Percentiles rank a stretch among this genome's conserved stretches.
Evolutionary conservation across 2,113 vertebrate species (phyloP).

Genomic region (Larimichthys crocea): DNA sequence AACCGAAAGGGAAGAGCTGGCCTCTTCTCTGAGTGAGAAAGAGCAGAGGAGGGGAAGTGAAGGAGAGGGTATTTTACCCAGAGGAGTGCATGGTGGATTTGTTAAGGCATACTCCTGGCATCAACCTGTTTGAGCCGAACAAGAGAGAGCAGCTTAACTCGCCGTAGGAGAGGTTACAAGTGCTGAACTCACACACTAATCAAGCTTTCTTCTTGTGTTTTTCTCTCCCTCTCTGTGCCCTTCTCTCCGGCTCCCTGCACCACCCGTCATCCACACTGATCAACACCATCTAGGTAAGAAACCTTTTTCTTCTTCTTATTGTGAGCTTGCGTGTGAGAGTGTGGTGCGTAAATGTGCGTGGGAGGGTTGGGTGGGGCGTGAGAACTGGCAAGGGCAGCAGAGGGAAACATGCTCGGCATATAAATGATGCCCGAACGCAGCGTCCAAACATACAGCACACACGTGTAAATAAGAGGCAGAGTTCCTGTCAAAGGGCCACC

Average conservation of each 20-base stretch:
- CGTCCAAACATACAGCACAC: constrained; percentile 32
- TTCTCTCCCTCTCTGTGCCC: constrained; percentile 30
- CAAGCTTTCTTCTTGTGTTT: constrained; percentile 61
- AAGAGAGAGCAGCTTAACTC: constrained; percentile 65
- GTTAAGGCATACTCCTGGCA: constrained; percentile 51
- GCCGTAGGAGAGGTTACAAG: constrained; percentile 61
- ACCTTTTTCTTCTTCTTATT: constrained; percentile 14
- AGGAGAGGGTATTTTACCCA: constrained; percentile 30
- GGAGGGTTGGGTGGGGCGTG: constrained; percentile 72
- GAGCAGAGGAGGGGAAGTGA: neutral
- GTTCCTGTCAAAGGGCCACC: constrained; percentile 57
- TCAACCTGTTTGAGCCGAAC: constrained; percentile 67
- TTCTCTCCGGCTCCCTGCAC: constrained; percentile 12
- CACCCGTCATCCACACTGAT: constrained; percentile 36
- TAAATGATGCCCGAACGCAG: constrained; percentile 51
- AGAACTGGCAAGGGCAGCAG: constrained; percentile 71
- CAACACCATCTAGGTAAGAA: constrained; percentile 79
- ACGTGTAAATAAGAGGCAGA: constrained; percentile 43
- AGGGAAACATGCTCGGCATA: constrained; percentile 66
- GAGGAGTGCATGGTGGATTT: constrained; percentile 56
- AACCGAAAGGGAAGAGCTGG: constrained; percentile 32
- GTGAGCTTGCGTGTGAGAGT: constrained; percentile 19
- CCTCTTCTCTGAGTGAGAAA: constrained; percentile 12
- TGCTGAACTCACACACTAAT: constrained; percentile 72
- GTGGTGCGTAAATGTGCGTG: constrained; percentile 10